Conservation (phyloP, 2,888 invertebrate species). For the Coenonympha glycerion region DNA sequence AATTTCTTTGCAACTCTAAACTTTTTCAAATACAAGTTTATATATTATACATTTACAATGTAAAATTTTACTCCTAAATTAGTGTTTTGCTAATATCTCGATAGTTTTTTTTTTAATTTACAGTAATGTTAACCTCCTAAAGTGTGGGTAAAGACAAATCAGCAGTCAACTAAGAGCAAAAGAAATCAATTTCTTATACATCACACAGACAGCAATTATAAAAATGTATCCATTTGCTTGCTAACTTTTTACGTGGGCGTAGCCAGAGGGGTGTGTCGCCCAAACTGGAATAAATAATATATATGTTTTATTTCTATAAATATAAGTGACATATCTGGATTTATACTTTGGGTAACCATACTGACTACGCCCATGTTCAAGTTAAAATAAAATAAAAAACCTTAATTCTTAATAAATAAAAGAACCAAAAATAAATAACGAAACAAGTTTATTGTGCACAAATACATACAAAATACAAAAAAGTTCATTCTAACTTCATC, state of each 20-base stretch:
- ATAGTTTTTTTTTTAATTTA: too few relatives aligned
- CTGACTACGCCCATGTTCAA: background rate
- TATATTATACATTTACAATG: too few relatives aligned
- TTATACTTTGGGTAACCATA: too few relatives aligned
- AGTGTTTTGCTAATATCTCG: too few relatives aligned
- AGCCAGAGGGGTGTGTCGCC: background rate
- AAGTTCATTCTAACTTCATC: conserved; percentile 60
- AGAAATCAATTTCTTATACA: conserved; percentile 47
- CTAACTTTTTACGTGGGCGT: conserved; percentile 33
- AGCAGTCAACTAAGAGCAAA: conserved; percentile 24
- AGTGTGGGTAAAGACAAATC: background rate
- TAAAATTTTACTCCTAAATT: too few relatives aligned
- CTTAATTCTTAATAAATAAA: too few relatives aligned
- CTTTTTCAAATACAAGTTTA: too few relatives aligned
- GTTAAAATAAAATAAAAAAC: conserved; percentile 21
- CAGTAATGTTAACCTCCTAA: too few relatives aligned
- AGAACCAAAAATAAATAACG: conserved; percentile 64
- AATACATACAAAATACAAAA: conserved; percentile 67
- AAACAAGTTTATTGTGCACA: conserved; percentile 72
- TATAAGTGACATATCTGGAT: too few relatives aligned
- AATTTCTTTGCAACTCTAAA: too few relatives aligned
- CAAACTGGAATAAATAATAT: background rate
- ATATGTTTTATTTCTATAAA: too few relatives aligned
- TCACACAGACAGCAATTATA: conserved; percentile 55
- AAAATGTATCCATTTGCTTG: conserved; percentile 55